phyloP scores from a whole-genome alignment of 2,113 vertebrate species.

The Apteryx mantelli region DNA sequence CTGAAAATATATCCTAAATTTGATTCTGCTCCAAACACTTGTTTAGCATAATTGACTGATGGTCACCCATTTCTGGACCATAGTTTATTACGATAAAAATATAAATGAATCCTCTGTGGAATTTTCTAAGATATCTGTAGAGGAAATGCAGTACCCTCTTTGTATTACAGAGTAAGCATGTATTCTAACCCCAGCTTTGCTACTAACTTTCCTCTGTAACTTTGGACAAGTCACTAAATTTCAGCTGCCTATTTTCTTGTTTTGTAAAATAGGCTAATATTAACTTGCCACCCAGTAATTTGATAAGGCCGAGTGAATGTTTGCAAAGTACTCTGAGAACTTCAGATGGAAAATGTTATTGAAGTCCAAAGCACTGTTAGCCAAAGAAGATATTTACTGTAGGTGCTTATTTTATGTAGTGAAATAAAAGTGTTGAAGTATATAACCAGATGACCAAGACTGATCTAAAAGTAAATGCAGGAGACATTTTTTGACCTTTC shows the following conservation, averaged over 20 bases:
- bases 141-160: slow-evolving; percentile 24
- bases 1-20: background rate
- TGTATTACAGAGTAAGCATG: background rate
- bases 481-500: slow-evolving; percentile 41
- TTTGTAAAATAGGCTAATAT: background rate
- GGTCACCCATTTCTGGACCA: background rate
- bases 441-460: background rate
- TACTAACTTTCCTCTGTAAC: background rate
- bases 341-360: background rate
- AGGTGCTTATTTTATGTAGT: background rate
- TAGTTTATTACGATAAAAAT: slow-evolving; percentile 13
- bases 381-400: background rate
- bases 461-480: slow-evolving; percentile 23
- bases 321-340: slow-evolving; percentile 11
- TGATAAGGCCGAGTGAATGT: background rate
- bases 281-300: background rate
- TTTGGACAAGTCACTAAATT: background rate
- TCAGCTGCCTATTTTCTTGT: background rate
- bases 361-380: background rate
- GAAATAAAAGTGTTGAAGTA: background rate
- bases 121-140: slow-evolving; percentile 26
- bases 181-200: background rate
- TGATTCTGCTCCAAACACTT: background rate
- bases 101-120: background rate
- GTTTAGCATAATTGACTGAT: slow-evolving; percentile 8